These are phyloP conservation scores for Mactra quadrangularis DNA, from an alignment of 1,140 invertebrate genomes.

Conservation along the genomic window DNA sequence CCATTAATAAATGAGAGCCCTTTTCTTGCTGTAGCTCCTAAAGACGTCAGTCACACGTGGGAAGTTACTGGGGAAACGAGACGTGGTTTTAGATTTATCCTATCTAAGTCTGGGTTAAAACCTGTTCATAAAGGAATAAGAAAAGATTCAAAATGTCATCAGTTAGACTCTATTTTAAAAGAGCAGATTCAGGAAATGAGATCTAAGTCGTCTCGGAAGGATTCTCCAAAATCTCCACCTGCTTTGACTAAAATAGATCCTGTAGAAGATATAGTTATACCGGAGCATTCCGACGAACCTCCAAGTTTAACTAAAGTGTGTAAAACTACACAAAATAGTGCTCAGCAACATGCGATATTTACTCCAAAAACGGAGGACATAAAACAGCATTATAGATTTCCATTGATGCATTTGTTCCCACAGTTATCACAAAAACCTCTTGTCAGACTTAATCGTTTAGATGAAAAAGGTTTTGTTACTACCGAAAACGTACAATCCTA, in stretches of 20 bases:
- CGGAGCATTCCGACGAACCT: too few species aligned
- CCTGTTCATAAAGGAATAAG: conserved; percentile 3
- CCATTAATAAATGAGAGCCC: conserved; percentile 11
- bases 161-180: conserved; percentile 4
- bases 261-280: too few species aligned
- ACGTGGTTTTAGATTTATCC: conserved; percentile 34
- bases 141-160: neutral
- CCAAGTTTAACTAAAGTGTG: too few species aligned
- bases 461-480: too few species aligned
- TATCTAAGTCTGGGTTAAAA: conserved; percentile 22
- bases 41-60: neutral
- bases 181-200: conserved; percentile 19
- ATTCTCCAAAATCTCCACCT: neutral
- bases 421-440: too few species aligned
- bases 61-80: conserved; percentile 48
- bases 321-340: too few species aligned
- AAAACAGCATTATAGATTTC: too few species aligned
- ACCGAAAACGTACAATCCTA: too few species aligned
- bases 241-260: neutral
- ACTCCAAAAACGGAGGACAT: too few species aligned
- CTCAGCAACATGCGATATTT: too few species aligned
- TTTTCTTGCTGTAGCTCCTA: conserved; percentile 9
- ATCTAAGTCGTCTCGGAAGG: neutral
- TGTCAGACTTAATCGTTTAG: too few species aligned
- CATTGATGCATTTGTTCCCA: too few species aligned